Base-by-base conservation (phyloP, 2,888 invertebrate genomes). In the Aleiodes leptofemur region DNA sequence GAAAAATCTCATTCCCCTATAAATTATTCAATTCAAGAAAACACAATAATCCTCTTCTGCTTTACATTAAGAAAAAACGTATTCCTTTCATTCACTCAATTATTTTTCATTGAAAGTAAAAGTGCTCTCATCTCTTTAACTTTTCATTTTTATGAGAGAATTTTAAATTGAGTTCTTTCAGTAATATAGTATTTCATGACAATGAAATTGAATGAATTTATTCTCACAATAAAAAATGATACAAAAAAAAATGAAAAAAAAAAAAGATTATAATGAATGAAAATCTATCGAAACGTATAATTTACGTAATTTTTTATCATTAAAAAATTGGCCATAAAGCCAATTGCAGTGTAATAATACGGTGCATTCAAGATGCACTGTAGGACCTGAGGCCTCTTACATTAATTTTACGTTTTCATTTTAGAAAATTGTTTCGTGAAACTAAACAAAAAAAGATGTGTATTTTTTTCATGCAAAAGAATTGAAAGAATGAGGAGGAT, bases 381-480 rank as follows among this genome's bases (percentile, higher is more conserved):
- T 16, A 61, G 16, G 16, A 64, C 64, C 64, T 43, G 43, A 48
- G 64, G 64, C 64, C 43, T 64, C 48, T 43, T 64, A 64, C 64
- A 64, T 64, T 43, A n/a, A 64, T 48, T 43, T 64, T 16, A 23
- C 43, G 23, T 43, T 64, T n/a, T 64, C 48, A 64, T 64, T 64
- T 64, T 64, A 64, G 64, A 64, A 64, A 64, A 64, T 64, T 64
- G 48, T 64, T 43, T 64, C 64, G 64, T 48, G 64, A 64, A 64
- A 64, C 51, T 68, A 29, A 53, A 53, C 14, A 53, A 53, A 53
- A 53, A 16, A 53, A 16, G 13, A 14, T 3, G 5, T n/a, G 14
- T 8, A 43, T 34, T 13, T n/a, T 23, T 23, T 23, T 23, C 23
- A 61, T 57, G 55, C 48, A 38, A 61, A 61, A 72, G 50, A 61